Evolutionary conservation across 2,113 vertebrate species (phyloP), one percentile per base, ranked within the genome.

Genomic region (Cryptotis parvus): DNA sequence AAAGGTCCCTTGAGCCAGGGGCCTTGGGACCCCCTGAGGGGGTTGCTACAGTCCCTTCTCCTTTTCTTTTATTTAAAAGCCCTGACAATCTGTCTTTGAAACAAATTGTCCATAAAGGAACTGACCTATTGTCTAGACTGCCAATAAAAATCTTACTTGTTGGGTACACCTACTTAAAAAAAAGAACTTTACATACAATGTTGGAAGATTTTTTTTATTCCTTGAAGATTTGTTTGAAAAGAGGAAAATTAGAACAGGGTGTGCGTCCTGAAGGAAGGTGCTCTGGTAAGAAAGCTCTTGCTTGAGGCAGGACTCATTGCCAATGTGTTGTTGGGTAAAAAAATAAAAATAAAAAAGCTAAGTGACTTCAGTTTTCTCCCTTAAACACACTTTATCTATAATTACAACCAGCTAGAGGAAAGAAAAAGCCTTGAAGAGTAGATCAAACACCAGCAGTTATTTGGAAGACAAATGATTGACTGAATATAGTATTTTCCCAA

Each of bases 361-460:
- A 43, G 31, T 61, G 52, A 37, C 70, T 93, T 93, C 39, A 45
- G 26, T 58, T 14, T 15, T 43, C 72, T 66, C 4, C 37, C 94
- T 72, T 90, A 90, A 49, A 55, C 90, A 92, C 92, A 49, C 61
- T 78, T 78, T 87, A 61, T 74, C 37, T 82, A 6, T 81, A 76
- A 90, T 90, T 81, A 91, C 69, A 92, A 88, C 43, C 33, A 94
- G 70, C 52, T 91, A 74, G 73, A 93, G 29, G 79, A 70, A 84
- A 85, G 8, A 65, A 78, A 73, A 80, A 84, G 26, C 9, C 52
- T 66, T 37, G 16, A 81, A 68, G 31, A 85, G 27, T 4, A 65
- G 58, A 86, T 90, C 66, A 94, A 90, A 92, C n/a, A 91, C 27
- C 39, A 76, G 77, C 84, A 93, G 69, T 81, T 84, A 78, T 95